Evolutionary conservation across 2,888 invertebrate species (phyloP).

Genomic region (Agrotis exclamationis): DNA sequence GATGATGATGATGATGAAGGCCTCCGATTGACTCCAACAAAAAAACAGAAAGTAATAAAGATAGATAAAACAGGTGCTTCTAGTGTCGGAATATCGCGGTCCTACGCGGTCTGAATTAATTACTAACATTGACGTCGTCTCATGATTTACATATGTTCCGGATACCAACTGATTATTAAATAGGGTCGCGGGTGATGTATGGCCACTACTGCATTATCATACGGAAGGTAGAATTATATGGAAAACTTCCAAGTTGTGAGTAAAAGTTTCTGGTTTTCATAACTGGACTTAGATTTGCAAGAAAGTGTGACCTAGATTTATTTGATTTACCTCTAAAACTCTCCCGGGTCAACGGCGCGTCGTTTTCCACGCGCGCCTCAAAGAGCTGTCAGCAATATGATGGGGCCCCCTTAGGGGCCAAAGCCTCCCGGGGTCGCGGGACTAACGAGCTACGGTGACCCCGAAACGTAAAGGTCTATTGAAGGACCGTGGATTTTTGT

Average conservation of each 20-base stretch:
- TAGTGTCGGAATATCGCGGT: constrained; percentile 51
- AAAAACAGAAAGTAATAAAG: constrained; percentile 43
- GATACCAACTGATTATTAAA: constrained; percentile 70
- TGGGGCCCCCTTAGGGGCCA: too few relatives aligned
- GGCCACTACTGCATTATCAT: constrained; percentile 44
- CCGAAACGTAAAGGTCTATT: too few relatives aligned
- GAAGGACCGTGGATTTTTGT: too few relatives aligned
- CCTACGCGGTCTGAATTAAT: constrained; percentile 70
- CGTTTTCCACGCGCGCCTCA: too few relatives aligned
- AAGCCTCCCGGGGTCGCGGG: too few relatives aligned
- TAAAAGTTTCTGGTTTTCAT: constrained; percentile 8
- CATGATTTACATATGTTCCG: constrained; percentile 66
- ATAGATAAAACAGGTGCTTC: constrained; percentile 48
- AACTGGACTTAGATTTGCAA: neutral
- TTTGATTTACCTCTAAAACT: neutral
- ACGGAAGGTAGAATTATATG: constrained; percentile 11
- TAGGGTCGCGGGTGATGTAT: constrained; percentile 59
- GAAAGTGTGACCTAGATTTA: neutral
- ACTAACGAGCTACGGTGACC: too few relatives aligned
- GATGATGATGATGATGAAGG: too few relatives aligned
- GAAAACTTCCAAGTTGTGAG: constrained; percentile 1
- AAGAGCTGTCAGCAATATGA: too few relatives aligned
- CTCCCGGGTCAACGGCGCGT: too few relatives aligned
- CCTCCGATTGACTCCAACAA: constrained; percentile 15
- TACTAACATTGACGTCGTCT: constrained; percentile 63